These are phyloP conservation scores for Alloplasta piceator DNA, from an alignment of 2,888 invertebrate genomes.

Conservation along the genomic window DNA sequence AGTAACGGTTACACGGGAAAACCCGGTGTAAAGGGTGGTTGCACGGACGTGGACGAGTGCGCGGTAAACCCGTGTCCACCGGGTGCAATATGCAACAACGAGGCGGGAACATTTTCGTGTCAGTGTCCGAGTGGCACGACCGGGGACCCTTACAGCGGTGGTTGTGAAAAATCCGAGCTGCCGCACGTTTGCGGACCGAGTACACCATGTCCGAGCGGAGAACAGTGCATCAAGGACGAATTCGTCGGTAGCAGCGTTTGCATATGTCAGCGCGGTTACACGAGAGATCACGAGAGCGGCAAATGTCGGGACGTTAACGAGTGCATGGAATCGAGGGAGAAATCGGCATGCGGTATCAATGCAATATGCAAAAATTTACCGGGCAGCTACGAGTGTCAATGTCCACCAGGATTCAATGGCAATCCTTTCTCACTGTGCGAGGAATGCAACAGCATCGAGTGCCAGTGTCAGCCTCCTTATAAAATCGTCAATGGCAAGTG, in stretches of 20 bases:
- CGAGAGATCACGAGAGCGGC: conserved; percentile 89
- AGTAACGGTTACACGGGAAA: conserved; percentile 91
- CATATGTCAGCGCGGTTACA: conserved; percentile 94
- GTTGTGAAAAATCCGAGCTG: conserved; percentile 88
- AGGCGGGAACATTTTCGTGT: conserved; percentile 93
- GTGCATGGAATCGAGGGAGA: conserved; percentile 90
- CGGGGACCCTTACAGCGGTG: conserved; percentile 92
- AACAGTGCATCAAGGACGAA: conserved; percentile 93
- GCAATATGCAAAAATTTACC: conserved; percentile 96
- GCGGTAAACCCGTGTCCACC: conserved; percentile 91
- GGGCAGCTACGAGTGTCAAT: conserved; percentile 96
- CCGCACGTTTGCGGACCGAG: conserved; percentile 89
- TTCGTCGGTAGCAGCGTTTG: conserved; percentile 91
- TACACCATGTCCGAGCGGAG: conserved; percentile 92
- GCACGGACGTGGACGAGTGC: conserved; percentile 96
- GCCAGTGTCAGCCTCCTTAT: conserved; percentile 94
- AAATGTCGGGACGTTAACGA: conserved; percentile 94
- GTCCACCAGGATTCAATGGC: conserved; percentile 94
- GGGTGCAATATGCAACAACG: conserved; percentile 95
- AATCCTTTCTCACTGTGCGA: conserved; percentile 95
- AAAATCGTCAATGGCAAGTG: conserved; percentile 93
- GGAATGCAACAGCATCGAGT: conserved; percentile 92
- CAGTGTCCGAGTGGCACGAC: conserved; percentile 93
- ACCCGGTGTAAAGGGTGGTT: conserved; percentile 87
- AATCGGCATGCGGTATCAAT: conserved; percentile 93